Conservation (phyloP, 1,140 invertebrate species). For the Capitella teleta region DNA sequence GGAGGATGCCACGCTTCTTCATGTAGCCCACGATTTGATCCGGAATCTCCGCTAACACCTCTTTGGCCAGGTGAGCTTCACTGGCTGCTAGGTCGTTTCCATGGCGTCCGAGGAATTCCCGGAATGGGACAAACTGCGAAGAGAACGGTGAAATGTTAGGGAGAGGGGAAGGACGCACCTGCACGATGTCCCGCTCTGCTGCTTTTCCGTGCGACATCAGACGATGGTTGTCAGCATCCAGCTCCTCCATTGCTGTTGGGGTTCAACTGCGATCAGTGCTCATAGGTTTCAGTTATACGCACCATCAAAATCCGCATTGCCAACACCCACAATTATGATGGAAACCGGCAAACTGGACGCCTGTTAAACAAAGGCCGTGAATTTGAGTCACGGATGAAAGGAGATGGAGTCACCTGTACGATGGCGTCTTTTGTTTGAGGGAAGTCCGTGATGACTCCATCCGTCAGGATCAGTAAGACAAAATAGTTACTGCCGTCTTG, state of each 20-base stretch:
- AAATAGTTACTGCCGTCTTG: constrained; percentile 41
- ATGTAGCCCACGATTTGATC: constrained; percentile 51
- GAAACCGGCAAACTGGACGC: constrained; percentile 48
- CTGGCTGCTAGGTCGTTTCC: constrained; percentile 18
- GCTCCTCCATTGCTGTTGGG: constrained; percentile 7
- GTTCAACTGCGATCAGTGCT: background rate
- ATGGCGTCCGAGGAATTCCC: constrained; percentile 36
- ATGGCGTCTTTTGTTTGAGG: constrained; percentile 50
- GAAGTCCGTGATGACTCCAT: constrained; percentile 60
- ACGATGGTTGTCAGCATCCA: constrained; percentile 6
- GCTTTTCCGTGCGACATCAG: background rate
- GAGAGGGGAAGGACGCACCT: constrained; percentile 1
- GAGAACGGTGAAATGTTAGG: constrained; percentile 1
- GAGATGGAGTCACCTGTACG: constrained; percentile 24
- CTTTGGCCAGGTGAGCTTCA: constrained; percentile 46
- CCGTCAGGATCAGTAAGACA: constrained; percentile 55
- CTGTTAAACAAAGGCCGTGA: constrained; percentile 11
- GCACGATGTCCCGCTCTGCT: constrained; percentile 11
- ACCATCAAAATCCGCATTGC: constrained; percentile 46
- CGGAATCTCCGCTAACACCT: constrained; percentile 54
- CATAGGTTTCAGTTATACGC: background rate
- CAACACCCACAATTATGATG: constrained; percentile 52
- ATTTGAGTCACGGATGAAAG: background rate
- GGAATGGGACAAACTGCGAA: constrained; percentile 51
- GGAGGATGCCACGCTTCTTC: constrained; percentile 46